Evolutionary conservation across 2,113 vertebrate genomes (phyloP).

Genomic region (Paramisgurnus dabryanus): DNA sequence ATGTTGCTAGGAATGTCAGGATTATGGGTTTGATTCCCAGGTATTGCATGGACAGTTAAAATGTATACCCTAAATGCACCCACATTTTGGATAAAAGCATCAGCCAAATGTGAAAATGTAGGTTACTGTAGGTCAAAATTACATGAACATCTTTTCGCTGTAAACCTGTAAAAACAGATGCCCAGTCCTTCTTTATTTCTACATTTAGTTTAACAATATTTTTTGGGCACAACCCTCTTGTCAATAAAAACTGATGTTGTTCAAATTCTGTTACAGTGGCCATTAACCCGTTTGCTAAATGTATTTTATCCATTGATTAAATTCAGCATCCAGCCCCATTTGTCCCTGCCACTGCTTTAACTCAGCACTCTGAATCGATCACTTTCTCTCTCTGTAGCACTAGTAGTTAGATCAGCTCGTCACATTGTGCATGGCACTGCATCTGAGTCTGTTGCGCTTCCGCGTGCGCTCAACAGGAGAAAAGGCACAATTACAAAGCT

Average conservation of each 20-base stretch:
- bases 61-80: too few relatives aligned
- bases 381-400: slow-evolving; percentile 17
- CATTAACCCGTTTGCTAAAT: neutral
- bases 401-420: slow-evolving; percentile 20
- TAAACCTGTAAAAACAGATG: too few relatives aligned
- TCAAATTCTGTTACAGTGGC: neutral
- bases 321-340: slow-evolving; percentile 21
- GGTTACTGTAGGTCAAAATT: too few relatives aligned
- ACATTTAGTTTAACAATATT: neutral
- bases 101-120: too few relatives aligned
- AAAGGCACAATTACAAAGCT: neutral
- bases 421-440: slow-evolving; percentile 50
- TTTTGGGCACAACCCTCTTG: neutral
- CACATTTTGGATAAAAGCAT: too few relatives aligned
- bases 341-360: slow-evolving; percentile 30
- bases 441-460: slow-evolving; percentile 43
- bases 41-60: too few relatives aligned
- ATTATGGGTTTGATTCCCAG: too few relatives aligned
- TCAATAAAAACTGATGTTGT: neutral
- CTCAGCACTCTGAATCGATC: slow-evolving; percentile 32
- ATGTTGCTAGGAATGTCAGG: too few relatives aligned
- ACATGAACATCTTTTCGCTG: too few relatives aligned
- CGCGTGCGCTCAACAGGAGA: slow-evolving; percentile 62
- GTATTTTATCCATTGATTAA: slow-evolving; percentile 9
- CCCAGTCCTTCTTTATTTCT: neutral